These are phyloP conservation scores for Drosophila pseudotalamancana DNA, from an alignment of 2,888 invertebrate genomes.

Conservation along the genomic window DNA sequence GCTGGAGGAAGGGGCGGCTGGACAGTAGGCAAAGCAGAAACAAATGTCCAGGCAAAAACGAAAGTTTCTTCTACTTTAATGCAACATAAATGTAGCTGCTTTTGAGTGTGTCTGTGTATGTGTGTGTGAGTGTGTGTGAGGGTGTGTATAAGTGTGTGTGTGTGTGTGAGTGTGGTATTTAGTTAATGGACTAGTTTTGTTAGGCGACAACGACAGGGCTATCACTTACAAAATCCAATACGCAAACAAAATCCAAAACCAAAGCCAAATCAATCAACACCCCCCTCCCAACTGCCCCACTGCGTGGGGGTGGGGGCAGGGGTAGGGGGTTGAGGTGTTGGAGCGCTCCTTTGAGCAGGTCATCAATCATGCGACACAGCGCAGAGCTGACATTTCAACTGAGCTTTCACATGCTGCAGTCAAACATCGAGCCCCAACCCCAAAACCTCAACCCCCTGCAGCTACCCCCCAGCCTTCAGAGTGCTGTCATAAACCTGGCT, in stretches of 20 bases:
- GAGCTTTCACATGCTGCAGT: constrained; percentile 30
- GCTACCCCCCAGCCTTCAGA: too few relatives aligned
- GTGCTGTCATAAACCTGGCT: neutral
- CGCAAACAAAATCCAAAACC: constrained; percentile 11
- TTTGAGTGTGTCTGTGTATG: neutral
- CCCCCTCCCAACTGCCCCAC: neutral
- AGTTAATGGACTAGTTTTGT: constrained; percentile 71
- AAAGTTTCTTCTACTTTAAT: constrained; percentile 52
- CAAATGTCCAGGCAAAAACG: constrained; percentile 59
- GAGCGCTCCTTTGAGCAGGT: constrained; percentile 2
- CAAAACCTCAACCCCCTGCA: neutral
- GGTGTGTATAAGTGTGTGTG: constrained; percentile 7
- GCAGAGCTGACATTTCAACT: constrained; percentile 51
- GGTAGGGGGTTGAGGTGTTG: neutral
- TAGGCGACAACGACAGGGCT: constrained; percentile 9
- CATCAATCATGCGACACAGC: constrained; percentile 50
- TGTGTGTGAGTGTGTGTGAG: constrained; percentile 3
- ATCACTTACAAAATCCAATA: constrained; percentile 20
- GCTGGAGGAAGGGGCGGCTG: too few relatives aligned
- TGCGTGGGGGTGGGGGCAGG: neutral
- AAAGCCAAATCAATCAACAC: constrained; percentile 45
- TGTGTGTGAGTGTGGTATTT: constrained; percentile 31
- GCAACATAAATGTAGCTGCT: constrained; percentile 21
- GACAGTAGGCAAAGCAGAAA: constrained; percentile 1
- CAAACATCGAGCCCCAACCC: neutral